Conservation (phyloP, 23 tunicate species). For the Styela clava region DNA sequence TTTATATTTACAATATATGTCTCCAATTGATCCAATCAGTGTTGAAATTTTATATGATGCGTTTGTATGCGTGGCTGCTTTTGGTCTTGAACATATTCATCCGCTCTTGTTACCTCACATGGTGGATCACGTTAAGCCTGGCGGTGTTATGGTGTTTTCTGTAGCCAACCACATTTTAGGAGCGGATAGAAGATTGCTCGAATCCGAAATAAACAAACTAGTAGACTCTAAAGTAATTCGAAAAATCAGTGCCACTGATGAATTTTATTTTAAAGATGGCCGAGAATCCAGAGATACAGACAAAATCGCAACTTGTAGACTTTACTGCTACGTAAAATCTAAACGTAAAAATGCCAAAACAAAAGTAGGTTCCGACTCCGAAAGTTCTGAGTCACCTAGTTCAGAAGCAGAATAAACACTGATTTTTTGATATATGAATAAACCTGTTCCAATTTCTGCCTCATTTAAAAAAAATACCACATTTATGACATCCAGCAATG, state of each 20-base stretch:
- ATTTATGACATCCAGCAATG: too few species aligned
- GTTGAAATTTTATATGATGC: constrained; percentile 16
- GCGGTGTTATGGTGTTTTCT: constrained; percentile 16
- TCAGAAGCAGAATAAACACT: too few species aligned
- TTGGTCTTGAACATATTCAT: constrained; percentile 10
- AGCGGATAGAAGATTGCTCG: not conserved
- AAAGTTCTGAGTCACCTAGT: not conserved
- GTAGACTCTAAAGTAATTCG: not conserved
- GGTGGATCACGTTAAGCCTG: constrained; percentile 10
- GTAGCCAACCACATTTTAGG: constrained; percentile 11
- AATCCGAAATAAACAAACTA: not conserved
- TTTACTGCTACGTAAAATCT: constrained; percentile 18
- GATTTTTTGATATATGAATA: too few species aligned
- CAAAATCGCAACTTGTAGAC: constrained; percentile 12
- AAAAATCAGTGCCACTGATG: constrained; percentile 1
- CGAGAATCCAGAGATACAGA: not conserved
- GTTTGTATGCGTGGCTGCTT: not conserved
- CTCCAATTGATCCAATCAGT: constrained; percentile 8
- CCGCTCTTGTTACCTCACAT: constrained; percentile 16
- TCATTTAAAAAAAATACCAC: too few species aligned
- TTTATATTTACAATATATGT: constrained; percentile 3
- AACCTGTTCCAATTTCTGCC: too few species aligned
- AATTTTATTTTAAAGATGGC: constrained; percentile 12
- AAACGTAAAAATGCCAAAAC: not conserved
- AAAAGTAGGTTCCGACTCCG: not conserved